These are phyloP conservation scores for Rhagologus leucostigma DNA, from an alignment of 2,113 vertebrate genomes.

Conservation along the genomic window DNA sequence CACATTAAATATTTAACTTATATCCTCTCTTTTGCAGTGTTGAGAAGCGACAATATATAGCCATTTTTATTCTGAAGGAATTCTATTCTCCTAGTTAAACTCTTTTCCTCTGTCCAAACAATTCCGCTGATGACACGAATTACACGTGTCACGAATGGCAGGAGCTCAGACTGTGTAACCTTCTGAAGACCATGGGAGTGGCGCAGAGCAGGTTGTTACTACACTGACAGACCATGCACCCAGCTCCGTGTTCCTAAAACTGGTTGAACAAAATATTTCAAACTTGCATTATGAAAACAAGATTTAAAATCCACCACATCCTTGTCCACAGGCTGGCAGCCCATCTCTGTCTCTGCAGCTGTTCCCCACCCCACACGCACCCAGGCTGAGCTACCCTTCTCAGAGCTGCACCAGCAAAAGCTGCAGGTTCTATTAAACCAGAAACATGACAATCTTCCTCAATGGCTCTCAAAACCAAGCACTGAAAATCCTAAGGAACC, in stretches of 20 bases:
- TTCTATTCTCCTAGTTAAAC: slow-evolving; percentile 27
- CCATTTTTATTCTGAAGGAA: background rate
- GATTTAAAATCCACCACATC: background rate
- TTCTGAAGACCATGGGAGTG: background rate
- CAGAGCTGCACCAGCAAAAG: background rate
- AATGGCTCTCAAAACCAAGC: background rate
- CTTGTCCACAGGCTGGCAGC: background rate
- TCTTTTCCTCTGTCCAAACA: background rate
- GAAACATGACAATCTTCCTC: background rate
- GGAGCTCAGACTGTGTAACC: background rate
- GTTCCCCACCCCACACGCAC: rapidly evolving
- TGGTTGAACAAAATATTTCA: background rate
- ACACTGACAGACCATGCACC: background rate
- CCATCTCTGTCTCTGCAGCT: background rate
- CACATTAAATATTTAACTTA: background rate
- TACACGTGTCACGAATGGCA: background rate
- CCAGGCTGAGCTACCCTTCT: background rate
- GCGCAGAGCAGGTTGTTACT: background rate
- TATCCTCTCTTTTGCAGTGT: background rate
- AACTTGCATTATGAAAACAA: rapidly evolving
- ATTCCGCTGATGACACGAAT: background rate
- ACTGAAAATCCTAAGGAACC: background rate
- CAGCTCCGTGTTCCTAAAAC: background rate
- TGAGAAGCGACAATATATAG: background rate
- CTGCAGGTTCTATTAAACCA: background rate